Percentiles rank a stretch among this genome's conserved stretches.
Conservation (phyloP, 2,888 invertebrate species). For the Drosophila meridionalis region DNA sequence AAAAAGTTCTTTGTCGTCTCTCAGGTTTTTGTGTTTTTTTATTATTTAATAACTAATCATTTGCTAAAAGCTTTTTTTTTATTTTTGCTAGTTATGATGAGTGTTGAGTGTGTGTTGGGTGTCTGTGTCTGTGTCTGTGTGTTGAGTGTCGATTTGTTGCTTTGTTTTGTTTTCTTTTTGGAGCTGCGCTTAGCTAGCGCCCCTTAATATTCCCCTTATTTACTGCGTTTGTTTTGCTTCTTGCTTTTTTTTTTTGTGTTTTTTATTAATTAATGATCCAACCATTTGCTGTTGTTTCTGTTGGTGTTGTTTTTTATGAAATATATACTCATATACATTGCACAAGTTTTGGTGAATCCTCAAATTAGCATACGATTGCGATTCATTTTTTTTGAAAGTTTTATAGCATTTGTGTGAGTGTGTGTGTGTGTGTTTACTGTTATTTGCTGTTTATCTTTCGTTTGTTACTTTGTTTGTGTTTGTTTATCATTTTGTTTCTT, state of each 20-base stretch:
- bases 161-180: conserved; percentile 19
- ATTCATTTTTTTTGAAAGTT: conserved; percentile 26
- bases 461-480: conserved; percentile 9
- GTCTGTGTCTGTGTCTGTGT: conserved; percentile 11
- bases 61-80: conserved; percentile 67
- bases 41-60: conserved; percentile 49
- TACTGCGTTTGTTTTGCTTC: conserved; percentile 2
- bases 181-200: conserved; percentile 29
- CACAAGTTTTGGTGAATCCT: conserved; percentile 51
- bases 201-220: conserved; percentile 28
- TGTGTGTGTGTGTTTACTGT: conserved; percentile 8
- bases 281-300: neutral
- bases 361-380: conserved; percentile 29
- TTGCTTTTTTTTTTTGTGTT: conserved; percentile 5
- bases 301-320: conserved; percentile 42
- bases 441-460: conserved; percentile 1
- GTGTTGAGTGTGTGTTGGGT: conserved; percentile 4
- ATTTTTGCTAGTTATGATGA: conserved; percentile 41
- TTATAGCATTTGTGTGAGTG: conserved; percentile 6
- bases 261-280: conserved; percentile 26
- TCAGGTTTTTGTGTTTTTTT: conserved; percentile 19
- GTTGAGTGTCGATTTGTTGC: conserved; percentile 7
- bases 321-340: conserved; percentile 61
- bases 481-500: conserved; percentile 28
- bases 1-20: conserved; percentile 29